These are phyloP conservation scores for Protobothrops mucrosquamatus DNA, from an alignment of 2,113 vertebrate species.

Conservation along the genomic window DNA sequence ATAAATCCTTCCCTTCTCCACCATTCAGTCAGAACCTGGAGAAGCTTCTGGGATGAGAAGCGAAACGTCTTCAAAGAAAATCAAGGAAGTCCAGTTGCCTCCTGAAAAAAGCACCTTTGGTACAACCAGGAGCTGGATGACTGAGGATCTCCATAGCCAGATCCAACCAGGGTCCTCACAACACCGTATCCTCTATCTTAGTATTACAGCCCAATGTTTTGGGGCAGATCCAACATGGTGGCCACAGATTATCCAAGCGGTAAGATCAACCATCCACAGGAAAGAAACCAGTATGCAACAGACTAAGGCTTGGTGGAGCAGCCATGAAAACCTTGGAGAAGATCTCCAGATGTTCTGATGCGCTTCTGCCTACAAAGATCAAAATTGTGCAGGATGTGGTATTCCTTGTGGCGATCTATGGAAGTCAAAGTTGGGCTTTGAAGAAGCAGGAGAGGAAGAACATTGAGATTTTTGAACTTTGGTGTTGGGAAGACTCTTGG, in stretches of 20 bases:
- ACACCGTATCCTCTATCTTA: background rate
- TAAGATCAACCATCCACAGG: background rate
- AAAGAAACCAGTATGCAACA: background rate
- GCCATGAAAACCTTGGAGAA: background rate
- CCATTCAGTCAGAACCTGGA: too few species aligned
- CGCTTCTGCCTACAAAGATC: background rate
- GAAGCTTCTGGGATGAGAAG: too few species aligned
- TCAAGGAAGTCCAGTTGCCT: too few species aligned
- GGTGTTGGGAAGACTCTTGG: background rate
- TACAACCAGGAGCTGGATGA: too few species aligned
- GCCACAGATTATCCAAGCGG: too few species aligned
- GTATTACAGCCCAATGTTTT: background rate
- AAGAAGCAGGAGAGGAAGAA: background rate
- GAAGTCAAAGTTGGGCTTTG: background rate
- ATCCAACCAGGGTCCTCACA: background rate
- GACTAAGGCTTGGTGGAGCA: background rate
- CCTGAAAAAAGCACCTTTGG: too few species aligned
- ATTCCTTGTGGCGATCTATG: background rate
- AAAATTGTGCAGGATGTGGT: background rate
- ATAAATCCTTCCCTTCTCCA: too few species aligned
- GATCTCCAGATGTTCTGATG: background rate
- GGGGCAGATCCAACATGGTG: background rate
- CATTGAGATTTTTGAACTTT: background rate
- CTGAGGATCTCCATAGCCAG: background rate
- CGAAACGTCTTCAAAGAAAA: too few species aligned